Conservation (phyloP, 1,140 invertebrate genomes). For the Dendrolimus kikuchii region DNA sequence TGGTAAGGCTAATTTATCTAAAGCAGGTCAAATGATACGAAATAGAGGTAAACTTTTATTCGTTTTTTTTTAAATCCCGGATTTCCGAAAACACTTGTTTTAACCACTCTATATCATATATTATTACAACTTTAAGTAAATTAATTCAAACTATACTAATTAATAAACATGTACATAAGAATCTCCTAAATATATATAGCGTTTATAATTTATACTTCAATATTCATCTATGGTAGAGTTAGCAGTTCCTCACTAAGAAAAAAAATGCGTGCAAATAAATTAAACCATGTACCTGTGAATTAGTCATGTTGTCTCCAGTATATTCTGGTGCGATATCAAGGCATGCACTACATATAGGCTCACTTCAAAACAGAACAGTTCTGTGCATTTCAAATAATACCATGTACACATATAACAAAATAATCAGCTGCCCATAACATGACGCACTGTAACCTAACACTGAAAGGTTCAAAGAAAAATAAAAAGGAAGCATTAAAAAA, state of each 20-base stretch:
- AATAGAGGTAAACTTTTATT: too few relatives aligned
- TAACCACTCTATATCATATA: too few relatives aligned
- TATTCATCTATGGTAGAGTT: too few relatives aligned
- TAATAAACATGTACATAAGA: not conserved
- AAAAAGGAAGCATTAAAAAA: constrained; percentile 47
- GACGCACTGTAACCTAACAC: constrained; percentile 62
- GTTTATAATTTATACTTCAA: not conserved
- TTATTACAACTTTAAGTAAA: too few relatives aligned
- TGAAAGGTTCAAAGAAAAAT: constrained; percentile 60
- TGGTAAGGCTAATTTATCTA: too few relatives aligned
- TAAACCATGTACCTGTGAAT: constrained; percentile 62
- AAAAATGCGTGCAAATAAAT: constrained; percentile 21
- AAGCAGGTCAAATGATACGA: too few relatives aligned
- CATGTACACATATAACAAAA: constrained; percentile 55
- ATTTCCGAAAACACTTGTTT: too few relatives aligned
- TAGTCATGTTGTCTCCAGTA: constrained; percentile 59
- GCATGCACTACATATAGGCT: constrained; percentile 66
- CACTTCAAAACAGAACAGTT: constrained; percentile 54
- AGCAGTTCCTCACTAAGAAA: constrained; percentile 1
- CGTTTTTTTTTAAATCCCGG: too few relatives aligned
- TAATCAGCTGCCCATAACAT: constrained; percentile 57
- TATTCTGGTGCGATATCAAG: constrained; percentile 53
- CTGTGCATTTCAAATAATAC: constrained; percentile 62
- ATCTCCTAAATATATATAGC: not conserved
- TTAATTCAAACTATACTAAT: too few relatives aligned